Base-by-base conservation (phyloP, 2,797 vertebrate species). In the Oreochromis mossambicus region DNA sequence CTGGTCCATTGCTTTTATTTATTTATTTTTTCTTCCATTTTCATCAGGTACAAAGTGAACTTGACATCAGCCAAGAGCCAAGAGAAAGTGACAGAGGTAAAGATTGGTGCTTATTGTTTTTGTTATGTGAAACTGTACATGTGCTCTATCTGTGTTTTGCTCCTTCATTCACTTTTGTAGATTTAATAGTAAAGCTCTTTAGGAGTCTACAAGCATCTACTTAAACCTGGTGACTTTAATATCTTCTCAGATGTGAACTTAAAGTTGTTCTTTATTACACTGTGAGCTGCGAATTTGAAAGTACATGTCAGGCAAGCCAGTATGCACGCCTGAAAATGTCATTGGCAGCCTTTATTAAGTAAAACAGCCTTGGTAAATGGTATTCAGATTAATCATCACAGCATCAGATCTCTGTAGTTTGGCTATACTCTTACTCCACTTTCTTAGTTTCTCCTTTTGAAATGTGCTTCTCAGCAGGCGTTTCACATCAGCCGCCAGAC, bases 11-110 rank as follows among this genome's bases (percentile, higher is more conserved):
- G 34, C 8, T 50, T 8, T 81, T 38, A n/a, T 19, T 61, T 50
- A 83, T 75, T 78, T 82, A 77, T 90, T 79, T 56, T 56, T 1
- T 14, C 63, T 14, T 43, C 21, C 2, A 9, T 24, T 76, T 61
- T 52, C 0, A 7, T 21, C 87, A 99, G 98, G 86, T 99, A 98
- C 95, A 96, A 97, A 90, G 88, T 95, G 85, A 99, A 98, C 92
- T 91, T 99, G 93, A 92, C 93, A 56, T 96, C 97, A 84, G 97
- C 97, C 78, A 99, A 99, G 95, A 95, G 91, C 91, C 97, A 97
- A 82, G 96, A 97, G 17, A 92, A 88, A 82, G 80, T 88, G 84
- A 95, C 93, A 88, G 93, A 97, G 97, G 98, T 99, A 97, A 94
- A 81, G 41, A 63, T 7, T 21, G 52, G 54, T 63, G 21, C 21